Base-by-base conservation (phyloP, 2,113 vertebrate species). In the Penelope pileata region DNA sequence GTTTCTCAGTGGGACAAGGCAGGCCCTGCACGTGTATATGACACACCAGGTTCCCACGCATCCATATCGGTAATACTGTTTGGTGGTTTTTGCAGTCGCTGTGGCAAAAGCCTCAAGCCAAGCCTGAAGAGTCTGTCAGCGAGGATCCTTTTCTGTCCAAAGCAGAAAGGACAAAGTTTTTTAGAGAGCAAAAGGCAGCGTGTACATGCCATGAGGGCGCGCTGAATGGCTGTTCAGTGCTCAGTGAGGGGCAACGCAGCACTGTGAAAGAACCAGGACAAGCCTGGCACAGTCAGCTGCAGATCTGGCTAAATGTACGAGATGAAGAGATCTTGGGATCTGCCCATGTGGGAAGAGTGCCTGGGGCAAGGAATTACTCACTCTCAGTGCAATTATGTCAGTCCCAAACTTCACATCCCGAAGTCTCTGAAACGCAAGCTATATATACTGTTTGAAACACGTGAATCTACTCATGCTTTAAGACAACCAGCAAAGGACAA, bases 161-260 rank as follows among this genome's bases (percentile, higher is more conserved):
- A 42, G 27, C 53, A 38, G 32, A 17, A 50, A 60, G 38, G 45
- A 45, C 0, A 3, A 47, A 12, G 16, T 10, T 1, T 22, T 36
- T 43, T 9, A 5, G 54, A 32, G 63, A 38, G 10, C 0, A 6
- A 60, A 32, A 32, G 15, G 43, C 30, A 43, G 16, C 14, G 21
- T 2, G 45, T 8, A 16, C 23, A 4, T 17, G 45, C 45, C 24
- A 24, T 0, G 7, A 14, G 7, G 9, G 10, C 3, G 2, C 6
- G 2, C 26, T 3, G 6, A 27, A 27, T 2, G 7, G 27, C 58
- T 38, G 64, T 47, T 40, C 47, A 1, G 43, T 16, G 42, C 70
- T 47, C 27, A 58, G 23, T 2, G 1, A 58, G 18, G 51, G 40
- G 18, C 29, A 40, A 19, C 1, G 36, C 51, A 50, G 43, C 43